phyloP scores from a whole-genome alignment of 2,113 vertebrate genomes.

The Promerops cafer region DNA sequence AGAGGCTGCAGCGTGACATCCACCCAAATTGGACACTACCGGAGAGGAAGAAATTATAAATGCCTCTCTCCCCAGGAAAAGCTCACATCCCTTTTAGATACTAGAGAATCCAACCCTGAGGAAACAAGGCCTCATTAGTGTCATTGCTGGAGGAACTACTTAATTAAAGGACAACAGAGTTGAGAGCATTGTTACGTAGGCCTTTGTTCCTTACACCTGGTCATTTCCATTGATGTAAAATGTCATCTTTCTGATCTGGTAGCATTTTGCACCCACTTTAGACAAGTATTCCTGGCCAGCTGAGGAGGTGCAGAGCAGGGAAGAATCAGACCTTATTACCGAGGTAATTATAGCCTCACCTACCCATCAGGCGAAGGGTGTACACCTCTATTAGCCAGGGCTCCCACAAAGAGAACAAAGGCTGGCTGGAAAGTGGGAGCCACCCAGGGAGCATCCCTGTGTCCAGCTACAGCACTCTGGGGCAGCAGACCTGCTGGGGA shows the following conservation, averaged over 20 bases:
- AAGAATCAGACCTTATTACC: constrained; percentile 45
- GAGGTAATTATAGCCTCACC: constrained; percentile 56
- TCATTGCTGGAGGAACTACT: constrained; percentile 27
- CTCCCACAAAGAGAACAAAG: constrained; percentile 62
- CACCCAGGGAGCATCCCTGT: constrained; percentile 41
- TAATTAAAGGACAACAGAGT: constrained; percentile 59
- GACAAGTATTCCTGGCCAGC: constrained; percentile 21
- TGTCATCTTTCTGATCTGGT: constrained; percentile 51
- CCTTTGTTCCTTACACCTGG: constrained; percentile 58
- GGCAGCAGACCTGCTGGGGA: background rate
- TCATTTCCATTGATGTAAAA: constrained; percentile 57
- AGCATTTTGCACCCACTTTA: constrained; percentile 48
- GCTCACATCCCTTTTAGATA: constrained; percentile 49
- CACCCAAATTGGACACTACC: constrained; percentile 29
- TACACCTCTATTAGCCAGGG: constrained; percentile 37
- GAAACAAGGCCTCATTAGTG: constrained; percentile 55
- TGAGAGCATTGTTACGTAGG: constrained; percentile 34
- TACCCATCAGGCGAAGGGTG: constrained; percentile 2
- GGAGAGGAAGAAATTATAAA: constrained; percentile 29
- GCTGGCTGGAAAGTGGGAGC: constrained; percentile 20
- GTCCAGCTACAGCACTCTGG: background rate
- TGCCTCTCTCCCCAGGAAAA: constrained; percentile 30
- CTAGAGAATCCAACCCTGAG: constrained; percentile 47
- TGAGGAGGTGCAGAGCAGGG: background rate
- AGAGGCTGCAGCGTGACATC: background rate